A percentile compares a stretch with the other conserved stretches of the same genome.
These are phyloP conservation scores for Patella ulyssiponensis DNA, from an alignment of 2,888 invertebrate genomes.

Conservation along the genomic window DNA sequence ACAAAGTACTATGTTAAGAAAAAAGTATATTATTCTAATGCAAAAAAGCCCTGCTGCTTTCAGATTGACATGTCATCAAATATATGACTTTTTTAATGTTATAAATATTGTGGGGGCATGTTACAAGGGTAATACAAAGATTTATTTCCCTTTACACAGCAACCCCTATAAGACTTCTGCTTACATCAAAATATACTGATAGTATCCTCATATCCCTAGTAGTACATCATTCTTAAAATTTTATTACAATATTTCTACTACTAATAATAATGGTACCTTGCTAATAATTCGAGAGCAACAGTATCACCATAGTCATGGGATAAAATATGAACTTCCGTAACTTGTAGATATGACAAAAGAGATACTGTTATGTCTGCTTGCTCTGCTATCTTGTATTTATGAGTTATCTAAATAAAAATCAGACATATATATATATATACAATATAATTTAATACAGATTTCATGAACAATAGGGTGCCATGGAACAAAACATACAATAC, in stretches of 20 bases:
- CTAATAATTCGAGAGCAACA: slow-evolving; percentile 70
- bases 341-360: slow-evolving; percentile 50
- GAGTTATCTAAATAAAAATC: slow-evolving; percentile 40
- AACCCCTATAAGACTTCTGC: neutral
- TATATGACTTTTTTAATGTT: neutral
- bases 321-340: slow-evolving; percentile 61
- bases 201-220: neutral
- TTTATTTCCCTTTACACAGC: neutral
- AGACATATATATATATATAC: too few species aligned
- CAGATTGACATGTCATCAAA: neutral
- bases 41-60: neutral
- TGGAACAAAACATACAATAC: too few species aligned
- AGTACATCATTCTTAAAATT: neutral
- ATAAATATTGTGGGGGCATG: neutral
- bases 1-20: too few species aligned
- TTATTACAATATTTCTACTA: neutral
- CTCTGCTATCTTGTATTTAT: slow-evolving; percentile 66
- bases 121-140: too few species aligned
- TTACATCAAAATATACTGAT: neutral
- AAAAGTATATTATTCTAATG: too few species aligned
- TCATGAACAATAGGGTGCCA: too few species aligned
- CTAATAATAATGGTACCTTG: slow-evolving; percentile 46
- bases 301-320: slow-evolving; percentile 72
- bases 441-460: too few species aligned
- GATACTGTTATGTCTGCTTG: slow-evolving; percentile 68